Base-by-base conservation (phyloP, 2,888 invertebrate genomes). In the Malacosoma neustria region DNA sequence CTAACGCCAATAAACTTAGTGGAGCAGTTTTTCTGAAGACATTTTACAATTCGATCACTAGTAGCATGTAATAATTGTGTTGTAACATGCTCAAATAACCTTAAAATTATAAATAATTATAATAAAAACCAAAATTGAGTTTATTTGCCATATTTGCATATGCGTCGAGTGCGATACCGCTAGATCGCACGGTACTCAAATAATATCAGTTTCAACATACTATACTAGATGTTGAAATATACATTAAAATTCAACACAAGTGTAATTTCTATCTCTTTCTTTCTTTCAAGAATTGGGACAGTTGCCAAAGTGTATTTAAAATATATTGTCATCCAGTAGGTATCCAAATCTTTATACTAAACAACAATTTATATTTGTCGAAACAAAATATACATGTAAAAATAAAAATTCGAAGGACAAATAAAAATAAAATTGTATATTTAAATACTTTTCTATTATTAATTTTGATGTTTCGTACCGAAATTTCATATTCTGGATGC, bases 211-310 rank as follows among this genome's bases (percentile, higher is more conserved):
- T 35, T 32, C 22, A 38, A 35, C 45, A 50, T 48, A 45, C 46
- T 39, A 41, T 38, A 38, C 38, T 30, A 15, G 4, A 37, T 57
- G 54, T 53, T 44, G 48, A 55, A 50, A 60, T 40, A 43, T 58
- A 66, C 56, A 61, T 60, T 59, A 49, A 51, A 56, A 63, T 61
- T 59, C 61, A 57, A 61, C 50, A 49, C 48, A 48, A 49, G 53
- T 61, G 57, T 57, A 52, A 52, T 40, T 44, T 49, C 48, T 42
- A 48, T 57, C 61, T 61, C 57, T 59, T 65, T 63, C 58, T 63
- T 67, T 68, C 69, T 67, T 65, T 64, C 68, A 68, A 64, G 61
- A 48, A 49, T 40, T 69, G 71, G 81, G 79, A 62, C 35, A 35
- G n/a, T 29, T 71, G 81, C 81, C 81, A 81, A 65, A 44, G 36